Base-by-base conservation (phyloP, 2,113 vertebrate genomes). In the Numenius arquata region DNA sequence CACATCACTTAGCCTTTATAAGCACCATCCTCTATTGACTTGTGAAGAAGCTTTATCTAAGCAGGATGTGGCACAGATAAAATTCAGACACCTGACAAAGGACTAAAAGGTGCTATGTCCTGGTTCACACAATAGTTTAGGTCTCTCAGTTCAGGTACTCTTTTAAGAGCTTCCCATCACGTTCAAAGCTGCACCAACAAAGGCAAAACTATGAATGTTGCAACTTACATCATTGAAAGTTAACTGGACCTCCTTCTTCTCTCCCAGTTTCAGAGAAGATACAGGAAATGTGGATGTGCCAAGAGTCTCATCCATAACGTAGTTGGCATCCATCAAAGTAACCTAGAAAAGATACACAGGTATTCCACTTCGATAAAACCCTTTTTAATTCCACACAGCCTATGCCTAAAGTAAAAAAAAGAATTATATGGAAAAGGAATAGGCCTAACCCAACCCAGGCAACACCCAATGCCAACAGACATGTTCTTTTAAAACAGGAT, bases 271-370 rank as follows among this genome's bases (percentile, higher is more conserved):
- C 94, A 99, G 97, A 40, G 98, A 98, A 47, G 98, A 98, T 75
- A 99, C 96, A 50, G 98, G 97, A 88, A 99, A 99, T 0, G 98
- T 98, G 12, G 98, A 96, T 4, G 98, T 98, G 50, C 99, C 99
- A 58, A 99, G 98, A 21, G 98, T 99, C 97, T 99, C 99, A 38
- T 99, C 99, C 98, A 99, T 99, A 85, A 99, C 98, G 3, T 99
- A 99, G 97, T 99, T 99, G 93, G 99, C 99, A 89, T 99, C 99
- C 99, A 99, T 99, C 96, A 99, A 97, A 5, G 99, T 99, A 85
- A 99, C 96, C 99, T 99, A 96, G 26, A 96, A 84, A 90, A 87
- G 56, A 96, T 4, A 86, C 0, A 40, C 1, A 2, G 5, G 25
- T 50, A 59, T 68, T 85, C 34, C 20, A 11, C 22, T 85, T 66